These are phyloP conservation scores for Pseudomugil tenellus DNA, from an alignment of 2,797 vertebrate genomes.

Conservation along the genomic window DNA sequence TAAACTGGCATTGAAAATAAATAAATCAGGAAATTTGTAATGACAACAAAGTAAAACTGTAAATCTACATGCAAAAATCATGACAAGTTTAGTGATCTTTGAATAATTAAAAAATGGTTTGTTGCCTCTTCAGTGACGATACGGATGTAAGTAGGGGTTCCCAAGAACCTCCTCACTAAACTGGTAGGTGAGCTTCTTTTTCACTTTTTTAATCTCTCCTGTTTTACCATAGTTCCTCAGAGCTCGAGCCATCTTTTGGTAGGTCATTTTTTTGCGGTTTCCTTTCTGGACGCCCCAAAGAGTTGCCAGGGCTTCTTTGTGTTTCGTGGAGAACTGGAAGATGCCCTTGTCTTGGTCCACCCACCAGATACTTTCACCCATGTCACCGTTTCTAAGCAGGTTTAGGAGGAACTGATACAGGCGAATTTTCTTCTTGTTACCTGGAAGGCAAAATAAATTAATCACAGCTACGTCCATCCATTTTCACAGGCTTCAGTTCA, in stretches of 20 bases:
- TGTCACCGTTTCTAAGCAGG: conserved; percentile 91
- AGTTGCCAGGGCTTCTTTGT: conserved; percentile 93
- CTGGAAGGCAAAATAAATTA: conserved; percentile 76
- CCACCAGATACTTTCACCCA: conserved; percentile 99
- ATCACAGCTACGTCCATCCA: neutral
- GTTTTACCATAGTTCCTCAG: conserved; percentile 98
- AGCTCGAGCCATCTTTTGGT: conserved; percentile 98
- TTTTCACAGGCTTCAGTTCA: neutral
- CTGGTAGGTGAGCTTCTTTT: conserved; percentile 98
- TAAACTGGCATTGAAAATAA: conserved; percentile 51
- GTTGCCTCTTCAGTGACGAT: conserved; percentile 51
- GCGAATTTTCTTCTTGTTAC: conserved; percentile 95
- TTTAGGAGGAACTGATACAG: conserved; percentile 97
- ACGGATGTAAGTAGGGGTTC: conserved; percentile 52
- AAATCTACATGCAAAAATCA: conserved; percentile 40
- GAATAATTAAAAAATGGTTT: conserved; percentile 10
- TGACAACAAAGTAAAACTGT: conserved; percentile 32
- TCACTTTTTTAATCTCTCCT: conserved; percentile 96
- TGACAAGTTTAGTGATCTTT: conserved; percentile 39
- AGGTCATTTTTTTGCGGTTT: conserved; percentile 99
- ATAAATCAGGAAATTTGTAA: conserved; percentile 44
- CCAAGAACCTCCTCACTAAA: conserved; percentile 94
- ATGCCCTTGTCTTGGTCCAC: conserved; percentile 96
- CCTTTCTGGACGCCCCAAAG: conserved; percentile 97
- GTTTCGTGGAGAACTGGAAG: conserved; percentile 99